phyloP scores from a whole-genome alignment of 2,797 vertebrate genomes.

The Sebastes glaucus region DNA sequence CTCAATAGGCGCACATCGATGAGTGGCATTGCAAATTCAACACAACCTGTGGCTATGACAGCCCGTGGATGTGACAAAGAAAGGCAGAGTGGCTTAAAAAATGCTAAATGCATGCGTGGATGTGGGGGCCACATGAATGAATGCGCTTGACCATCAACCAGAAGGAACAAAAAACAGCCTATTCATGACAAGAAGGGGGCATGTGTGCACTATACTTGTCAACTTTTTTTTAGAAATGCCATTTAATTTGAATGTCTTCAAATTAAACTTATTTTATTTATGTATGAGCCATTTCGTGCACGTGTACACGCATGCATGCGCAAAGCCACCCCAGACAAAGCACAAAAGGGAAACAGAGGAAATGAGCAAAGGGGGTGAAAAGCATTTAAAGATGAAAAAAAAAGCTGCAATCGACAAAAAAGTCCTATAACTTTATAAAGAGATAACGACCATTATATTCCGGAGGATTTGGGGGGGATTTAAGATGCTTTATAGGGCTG shows the following conservation, averaged over 20 bases:
- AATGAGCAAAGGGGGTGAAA: constrained; percentile 70
- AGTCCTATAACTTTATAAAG: constrained; percentile 76
- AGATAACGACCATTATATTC: constrained; percentile 67
- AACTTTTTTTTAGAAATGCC: constrained; percentile 6
- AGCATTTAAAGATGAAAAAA: constrained; percentile 70
- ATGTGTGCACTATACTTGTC: constrained; percentile 4
- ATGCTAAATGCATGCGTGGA: constrained; percentile 58
- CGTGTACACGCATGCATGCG: constrained; percentile 4
- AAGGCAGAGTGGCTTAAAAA: constrained; percentile 64
- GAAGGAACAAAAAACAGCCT: constrained; percentile 55
- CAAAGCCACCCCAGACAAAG: constrained; percentile 48
- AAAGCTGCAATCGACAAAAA: constrained; percentile 59
- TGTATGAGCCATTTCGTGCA: neutral
- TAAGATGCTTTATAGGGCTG: constrained; percentile 44
- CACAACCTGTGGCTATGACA: constrained; percentile 82
- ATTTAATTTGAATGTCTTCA: constrained; percentile 18
- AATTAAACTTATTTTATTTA: constrained; percentile 11
- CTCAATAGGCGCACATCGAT: constrained; percentile 77
- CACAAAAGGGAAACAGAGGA: constrained; percentile 72
- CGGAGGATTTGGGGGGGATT: constrained; percentile 54
- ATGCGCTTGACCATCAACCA: constrained; percentile 71
- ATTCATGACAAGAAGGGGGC: constrained; percentile 26
- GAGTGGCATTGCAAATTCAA: constrained; percentile 81
- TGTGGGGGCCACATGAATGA: constrained; percentile 60
- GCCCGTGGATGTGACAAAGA: constrained; percentile 72